phyloP scores from a whole-genome alignment of 1,140 invertebrate genomes.

The Bombyx mandarina region DNA sequence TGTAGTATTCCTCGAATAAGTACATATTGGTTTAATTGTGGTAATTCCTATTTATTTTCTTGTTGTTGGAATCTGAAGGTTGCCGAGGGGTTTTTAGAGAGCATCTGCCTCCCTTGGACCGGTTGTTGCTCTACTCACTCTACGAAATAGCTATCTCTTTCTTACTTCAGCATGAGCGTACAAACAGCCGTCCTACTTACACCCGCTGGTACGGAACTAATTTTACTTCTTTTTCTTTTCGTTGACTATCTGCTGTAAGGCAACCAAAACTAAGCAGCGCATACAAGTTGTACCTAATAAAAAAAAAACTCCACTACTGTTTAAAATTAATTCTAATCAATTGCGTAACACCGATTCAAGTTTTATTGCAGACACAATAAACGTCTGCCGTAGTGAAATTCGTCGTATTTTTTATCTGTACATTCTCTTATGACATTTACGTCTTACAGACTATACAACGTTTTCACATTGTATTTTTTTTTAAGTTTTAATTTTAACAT shows the following conservation, averaged over 20 bases:
- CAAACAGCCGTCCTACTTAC: conserved; percentile 30
- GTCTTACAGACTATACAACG: background rate
- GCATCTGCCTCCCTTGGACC: conserved; percentile 62
- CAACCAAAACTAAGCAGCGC: conserved; percentile 11
- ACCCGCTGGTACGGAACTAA: conserved; percentile 62
- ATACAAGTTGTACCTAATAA: too few species aligned
- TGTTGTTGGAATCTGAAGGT: conserved; percentile 56
- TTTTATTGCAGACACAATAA: conserved; percentile 6
- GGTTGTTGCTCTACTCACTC: conserved; percentile 65
- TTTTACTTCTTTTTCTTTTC: conserved; percentile 71
- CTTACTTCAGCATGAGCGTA: conserved; percentile 27
- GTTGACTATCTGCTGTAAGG: conserved; percentile 45
- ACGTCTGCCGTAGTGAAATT: conserved; percentile 1
- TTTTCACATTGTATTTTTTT: too few species aligned
- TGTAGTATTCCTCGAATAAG: background rate
- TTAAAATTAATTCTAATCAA: conserved; percentile 13
- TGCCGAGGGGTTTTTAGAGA: conserved; percentile 49
- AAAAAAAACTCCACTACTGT: too few species aligned
- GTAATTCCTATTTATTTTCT: conserved; percentile 56
- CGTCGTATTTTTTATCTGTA: too few species aligned
- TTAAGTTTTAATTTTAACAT: too few species aligned
- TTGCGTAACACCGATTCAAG: conserved; percentile 10
- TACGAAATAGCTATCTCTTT: conserved; percentile 64
- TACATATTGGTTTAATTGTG: conserved; percentile 1
- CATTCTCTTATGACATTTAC: background rate